A percentile compares a stretch with the other conserved stretches of the same genome.
phyloP scores from a whole-genome alignment of 2,888 invertebrate species.

The Unio delphinus region DNA sequence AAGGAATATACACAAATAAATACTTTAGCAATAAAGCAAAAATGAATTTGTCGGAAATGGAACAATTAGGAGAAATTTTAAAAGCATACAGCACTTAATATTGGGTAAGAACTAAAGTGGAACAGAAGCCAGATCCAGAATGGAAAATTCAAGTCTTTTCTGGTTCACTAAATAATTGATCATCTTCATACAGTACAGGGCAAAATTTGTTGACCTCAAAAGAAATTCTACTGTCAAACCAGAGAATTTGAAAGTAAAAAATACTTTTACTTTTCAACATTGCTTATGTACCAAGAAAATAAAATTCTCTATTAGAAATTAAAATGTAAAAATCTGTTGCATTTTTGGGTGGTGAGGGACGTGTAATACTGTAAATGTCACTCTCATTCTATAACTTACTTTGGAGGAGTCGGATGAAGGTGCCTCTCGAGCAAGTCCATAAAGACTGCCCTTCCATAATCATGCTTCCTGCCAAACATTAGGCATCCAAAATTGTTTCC shows the following conservation, averaged over 20 bases:
- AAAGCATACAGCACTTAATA: too few relatives aligned
- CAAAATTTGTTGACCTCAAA: too few relatives aligned
- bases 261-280: not conserved
- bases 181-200: too few relatives aligned
- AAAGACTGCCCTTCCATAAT: slow-evolving; percentile 63
- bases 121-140: too few relatives aligned
- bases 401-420: slow-evolving; percentile 66
- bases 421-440: slow-evolving; percentile 62
- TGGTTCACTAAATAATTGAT: too few relatives aligned
- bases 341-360: not conserved
- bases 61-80: too few relatives aligned
- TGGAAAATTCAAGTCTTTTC: too few relatives aligned
- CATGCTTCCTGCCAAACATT: slow-evolving; percentile 60
- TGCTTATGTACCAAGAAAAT: not conserved
- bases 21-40: too few relatives aligned
- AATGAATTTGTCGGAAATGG: too few relatives aligned
- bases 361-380: not conserved
- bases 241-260: not conserved
- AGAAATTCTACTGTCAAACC: too few relatives aligned
- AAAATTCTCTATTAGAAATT: not conserved
- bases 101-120: too few relatives aligned
- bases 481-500: slow-evolving; percentile 54
- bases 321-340: not conserved
- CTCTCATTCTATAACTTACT: slow-evolving; percentile 51
- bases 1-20: too few relatives aligned